Conservation (phyloP, 2,888 invertebrate species). For the Meta bourneti region DNA sequence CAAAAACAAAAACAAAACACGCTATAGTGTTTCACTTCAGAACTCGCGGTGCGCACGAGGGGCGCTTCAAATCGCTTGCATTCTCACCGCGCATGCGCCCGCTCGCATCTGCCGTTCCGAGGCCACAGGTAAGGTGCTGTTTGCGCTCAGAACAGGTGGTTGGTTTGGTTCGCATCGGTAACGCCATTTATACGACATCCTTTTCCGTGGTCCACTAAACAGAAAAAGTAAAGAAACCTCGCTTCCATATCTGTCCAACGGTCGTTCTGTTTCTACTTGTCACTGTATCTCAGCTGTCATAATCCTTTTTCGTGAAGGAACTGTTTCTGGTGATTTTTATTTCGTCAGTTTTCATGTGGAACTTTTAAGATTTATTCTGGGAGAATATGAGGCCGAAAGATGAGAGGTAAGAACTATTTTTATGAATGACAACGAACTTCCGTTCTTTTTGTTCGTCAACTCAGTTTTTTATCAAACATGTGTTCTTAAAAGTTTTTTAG, state of each 20-base stretch:
- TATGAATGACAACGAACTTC: constrained; percentile 38
- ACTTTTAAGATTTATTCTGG: not conserved
- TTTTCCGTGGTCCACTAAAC: not conserved
- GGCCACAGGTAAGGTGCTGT: constrained; percentile 64
- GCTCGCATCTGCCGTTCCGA: constrained; percentile 56
- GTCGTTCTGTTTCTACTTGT: constrained; percentile 19
- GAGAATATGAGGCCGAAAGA: constrained; percentile 66
- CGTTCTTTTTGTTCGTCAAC: not conserved
- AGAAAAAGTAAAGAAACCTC: constrained; percentile 1
- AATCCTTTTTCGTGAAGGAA: constrained; percentile 19
- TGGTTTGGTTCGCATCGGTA: constrained; percentile 31
- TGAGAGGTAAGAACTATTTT: constrained; percentile 69
- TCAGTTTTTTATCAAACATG: not conserved
- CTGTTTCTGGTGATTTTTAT: not conserved
- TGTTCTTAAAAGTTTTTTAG: not conserved
- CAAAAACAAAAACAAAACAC: too few relatives aligned
- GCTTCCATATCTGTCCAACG: constrained; percentile 32
- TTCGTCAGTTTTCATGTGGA: constrained; percentile 21
- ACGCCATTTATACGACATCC: constrained; percentile 41
- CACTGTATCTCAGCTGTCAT: not conserved
- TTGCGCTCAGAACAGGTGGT: constrained; percentile 71
- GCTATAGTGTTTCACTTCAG: too few relatives aligned
- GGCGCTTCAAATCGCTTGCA: not conserved
- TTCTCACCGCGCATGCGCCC: constrained; percentile 64
- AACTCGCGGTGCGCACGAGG: not conserved